Conservation (phyloP, 2,888 invertebrate genomes). For the Platypus cylindrus region DNA sequence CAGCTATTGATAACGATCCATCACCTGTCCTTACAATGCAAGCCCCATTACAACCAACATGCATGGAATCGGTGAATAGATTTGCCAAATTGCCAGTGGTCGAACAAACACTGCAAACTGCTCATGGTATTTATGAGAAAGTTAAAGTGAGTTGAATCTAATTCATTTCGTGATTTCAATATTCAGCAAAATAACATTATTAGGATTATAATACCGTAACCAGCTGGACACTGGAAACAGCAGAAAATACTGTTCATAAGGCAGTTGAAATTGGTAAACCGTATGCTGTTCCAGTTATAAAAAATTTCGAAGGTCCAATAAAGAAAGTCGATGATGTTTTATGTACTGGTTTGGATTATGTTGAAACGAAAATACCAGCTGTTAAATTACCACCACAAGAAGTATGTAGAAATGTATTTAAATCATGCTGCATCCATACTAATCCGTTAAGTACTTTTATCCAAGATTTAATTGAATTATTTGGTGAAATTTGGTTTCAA, state of each 20-base stretch:
- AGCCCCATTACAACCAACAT: conserved; percentile 20
- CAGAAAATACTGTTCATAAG: conserved; percentile 40
- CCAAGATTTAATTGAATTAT: too few relatives aligned
- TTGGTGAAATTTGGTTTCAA: too few relatives aligned
- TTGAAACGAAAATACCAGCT: conserved; percentile 43
- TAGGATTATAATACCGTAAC: conserved; percentile 41
- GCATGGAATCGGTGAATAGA: conserved; percentile 43
- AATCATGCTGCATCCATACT: too few relatives aligned
- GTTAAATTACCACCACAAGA: conserved; percentile 43
- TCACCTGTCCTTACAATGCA: too few relatives aligned
- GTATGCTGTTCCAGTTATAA: conserved; percentile 38
- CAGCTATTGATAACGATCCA: neutral
- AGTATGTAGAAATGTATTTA: too few relatives aligned
- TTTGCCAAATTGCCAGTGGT: conserved; percentile 44
- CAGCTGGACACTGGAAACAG: conserved; percentile 43
- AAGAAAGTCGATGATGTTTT: conserved; percentile 41
- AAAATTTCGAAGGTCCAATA: conserved; percentile 41
- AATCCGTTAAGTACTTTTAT: too few relatives aligned
- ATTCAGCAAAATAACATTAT: neutral
- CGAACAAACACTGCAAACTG: conserved; percentile 43
- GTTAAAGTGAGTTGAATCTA: conserved; percentile 37
- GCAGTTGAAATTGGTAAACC: conserved; percentile 41
- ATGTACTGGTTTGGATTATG: conserved; percentile 42
- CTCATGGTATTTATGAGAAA: conserved; percentile 43
- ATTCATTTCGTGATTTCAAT: conserved; percentile 1